Percentiles rank a stretch among this genome's conserved stretches.
phyloP scores from a whole-genome alignment of 2,888 invertebrate species.

The Lycaena phlaeas region DNA sequence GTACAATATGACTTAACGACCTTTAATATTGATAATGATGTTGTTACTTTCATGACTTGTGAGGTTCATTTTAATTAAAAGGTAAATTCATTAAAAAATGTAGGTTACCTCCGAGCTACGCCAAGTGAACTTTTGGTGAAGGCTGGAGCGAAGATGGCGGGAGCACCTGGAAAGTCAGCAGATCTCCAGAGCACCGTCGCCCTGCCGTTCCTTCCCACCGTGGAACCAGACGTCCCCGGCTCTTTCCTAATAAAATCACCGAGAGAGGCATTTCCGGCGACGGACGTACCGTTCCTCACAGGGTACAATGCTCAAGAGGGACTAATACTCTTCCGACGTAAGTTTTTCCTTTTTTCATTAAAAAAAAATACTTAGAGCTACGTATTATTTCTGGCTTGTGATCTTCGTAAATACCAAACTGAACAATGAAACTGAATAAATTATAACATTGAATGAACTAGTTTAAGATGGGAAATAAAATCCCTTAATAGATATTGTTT shows the following conservation, averaged over 20 bases:
- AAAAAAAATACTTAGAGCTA: too few relatives aligned
- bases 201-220: conserved; percentile 72
- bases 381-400: too few relatives aligned
- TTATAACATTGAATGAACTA: too few relatives aligned
- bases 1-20: too few relatives aligned
- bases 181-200: conserved; percentile 74
- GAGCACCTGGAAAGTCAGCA: conserved; percentile 41
- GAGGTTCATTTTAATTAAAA: too few relatives aligned
- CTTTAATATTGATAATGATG: too few relatives aligned
- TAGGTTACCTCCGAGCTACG: conserved; percentile 71
- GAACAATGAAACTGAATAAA: too few relatives aligned
- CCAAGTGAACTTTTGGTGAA: conserved; percentile 74
- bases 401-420: too few relatives aligned
- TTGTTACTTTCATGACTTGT: too few relatives aligned
- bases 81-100: too few relatives aligned
- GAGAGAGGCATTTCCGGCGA: conserved; percentile 53
- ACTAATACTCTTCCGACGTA: conserved; percentile 74
- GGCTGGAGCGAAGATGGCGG: conserved; percentile 66
- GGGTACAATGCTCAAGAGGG: conserved; percentile 79
- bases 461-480: too few relatives aligned
- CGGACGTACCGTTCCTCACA: conserved; percentile 74
- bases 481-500: too few relatives aligned
- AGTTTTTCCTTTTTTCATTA: conserved; percentile 32
- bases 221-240: conserved; percentile 50
- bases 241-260: conserved; percentile 73